Percentiles rank a stretch among this genome's conserved stretches.
Evolutionary conservation across 2,888 invertebrate genomes (phyloP).

Genomic region (Dynastes grantii): DNA sequence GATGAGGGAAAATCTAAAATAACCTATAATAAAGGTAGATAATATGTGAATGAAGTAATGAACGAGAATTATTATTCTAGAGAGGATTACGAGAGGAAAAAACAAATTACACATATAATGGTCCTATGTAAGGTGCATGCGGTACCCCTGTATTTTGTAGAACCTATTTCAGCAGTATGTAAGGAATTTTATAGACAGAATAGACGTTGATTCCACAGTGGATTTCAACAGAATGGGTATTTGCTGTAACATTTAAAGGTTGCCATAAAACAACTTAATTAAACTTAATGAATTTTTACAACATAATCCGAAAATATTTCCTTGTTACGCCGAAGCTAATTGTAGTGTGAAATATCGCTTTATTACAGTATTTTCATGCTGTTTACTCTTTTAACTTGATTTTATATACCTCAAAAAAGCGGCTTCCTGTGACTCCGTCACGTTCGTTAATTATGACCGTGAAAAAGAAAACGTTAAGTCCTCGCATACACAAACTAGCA

Average conservation of each 20-base stretch:
- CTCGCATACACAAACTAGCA: background rate
- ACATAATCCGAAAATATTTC: background rate
- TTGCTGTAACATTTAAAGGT: too few species aligned
- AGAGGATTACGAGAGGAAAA: background rate
- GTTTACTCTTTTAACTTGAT: background rate
- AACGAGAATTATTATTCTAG: background rate
- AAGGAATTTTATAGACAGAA: too few species aligned
- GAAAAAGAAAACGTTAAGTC: constrained; percentile 24
- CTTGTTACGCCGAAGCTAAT: background rate
- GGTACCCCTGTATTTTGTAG: too few species aligned
- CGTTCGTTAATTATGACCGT: constrained; percentile 42
- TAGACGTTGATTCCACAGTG: too few species aligned
- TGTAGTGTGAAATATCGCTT: constrained; percentile 20
- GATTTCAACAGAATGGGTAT: too few species aligned
- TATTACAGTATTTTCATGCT: constrained; percentile 3
- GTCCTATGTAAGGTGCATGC: too few species aligned
- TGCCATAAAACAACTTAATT: background rate
- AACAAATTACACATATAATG: background rate
- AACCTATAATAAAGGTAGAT: constrained; percentile 16
- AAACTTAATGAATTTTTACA: background rate
- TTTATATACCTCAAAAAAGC: constrained; percentile 20
- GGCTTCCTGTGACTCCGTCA: constrained; percentile 29
- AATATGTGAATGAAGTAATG: constrained; percentile 20
- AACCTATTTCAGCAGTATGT: too few species aligned
- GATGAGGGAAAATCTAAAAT: constrained; percentile 20